Evolutionary conservation across 2,888 invertebrate genomes (phyloP).

Genomic region (Troglohyphantes excavatus): DNA sequence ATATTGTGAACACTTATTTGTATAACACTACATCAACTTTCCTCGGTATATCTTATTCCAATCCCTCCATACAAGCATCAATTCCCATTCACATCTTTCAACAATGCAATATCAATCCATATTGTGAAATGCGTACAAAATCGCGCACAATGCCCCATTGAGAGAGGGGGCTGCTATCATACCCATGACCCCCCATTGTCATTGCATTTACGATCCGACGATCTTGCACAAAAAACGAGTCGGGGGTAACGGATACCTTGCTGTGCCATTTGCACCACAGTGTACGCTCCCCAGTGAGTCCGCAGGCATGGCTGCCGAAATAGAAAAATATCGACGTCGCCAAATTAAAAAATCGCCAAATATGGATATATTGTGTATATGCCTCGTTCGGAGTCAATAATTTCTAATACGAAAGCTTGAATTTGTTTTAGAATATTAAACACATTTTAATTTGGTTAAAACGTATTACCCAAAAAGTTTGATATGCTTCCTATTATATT

Average conservation of each 20-base stretch:
- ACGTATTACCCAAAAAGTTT: too few relatives aligned
- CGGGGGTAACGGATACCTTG: slow-evolving; percentile 54
- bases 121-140: slow-evolving; percentile 15
- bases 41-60: slow-evolving; percentile 8
- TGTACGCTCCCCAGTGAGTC: neutral
- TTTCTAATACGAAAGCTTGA: too few relatives aligned
- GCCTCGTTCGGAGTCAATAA: too few relatives aligned
- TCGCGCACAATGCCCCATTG: slow-evolving; percentile 15
- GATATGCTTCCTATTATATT: too few relatives aligned
- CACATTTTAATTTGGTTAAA: too few relatives aligned
- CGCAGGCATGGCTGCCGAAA: too few relatives aligned
- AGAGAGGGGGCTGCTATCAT: neutral
- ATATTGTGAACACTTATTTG: slow-evolving; percentile 24
- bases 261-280: slow-evolving; percentile 60
- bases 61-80: slow-evolving; percentile 10
- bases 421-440: too few relatives aligned
- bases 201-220: slow-evolving; percentile 12
- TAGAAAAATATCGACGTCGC: too few relatives aligned
- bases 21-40: slow-evolving; percentile 30
- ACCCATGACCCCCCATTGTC: slow-evolving; percentile 19
- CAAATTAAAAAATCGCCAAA: too few relatives aligned
- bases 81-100: neutral
- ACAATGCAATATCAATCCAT: slow-evolving; percentile 33
- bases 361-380: too few relatives aligned
- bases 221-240: slow-evolving; percentile 6